Base-by-base conservation (phyloP, 2,797 vertebrate genomes). In the Lacerta agilis region DNA sequence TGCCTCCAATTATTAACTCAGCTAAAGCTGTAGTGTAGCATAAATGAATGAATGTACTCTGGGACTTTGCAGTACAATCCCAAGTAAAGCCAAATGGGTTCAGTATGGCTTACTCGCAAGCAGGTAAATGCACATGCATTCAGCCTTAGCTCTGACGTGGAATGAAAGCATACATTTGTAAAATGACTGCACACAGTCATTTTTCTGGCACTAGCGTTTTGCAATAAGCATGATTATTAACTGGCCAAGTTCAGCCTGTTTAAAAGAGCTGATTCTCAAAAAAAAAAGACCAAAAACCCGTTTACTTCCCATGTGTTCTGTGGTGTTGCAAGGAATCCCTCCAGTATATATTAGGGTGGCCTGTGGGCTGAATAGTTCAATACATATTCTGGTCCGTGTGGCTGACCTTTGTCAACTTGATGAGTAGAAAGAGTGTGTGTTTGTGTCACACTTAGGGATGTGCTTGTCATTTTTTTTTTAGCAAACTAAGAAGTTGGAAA, bases 331-430 rank as follows among this genome's bases (percentile, higher is more conserved):
- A 90, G 88, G 94, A 95, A 95, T 95, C 94, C 91, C 94, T 92
- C 75, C 95, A 95, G 94, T 95, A 92, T 96, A 95, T 97, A 95
- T 96, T 96, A 96, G 94, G 94, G 95, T 97, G 96, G 97, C 97
- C 96, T 95, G 96, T 97, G 97, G 95, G 95, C 90, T 76, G 92
- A 94, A 93, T 95, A 94, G 95, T 95, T 95, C 93, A 95, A 76
- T 90, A 94, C 79, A 58, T 95, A 96, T 93, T 97, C 96, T 95
- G 96, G 95, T 92, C 95, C 96, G 96, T 97, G 97, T 97, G 96
- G 94, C 92, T 98, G 98, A 98, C 98, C 97, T 98, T 98, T 98
- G 98, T 97, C 96, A 97, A 96, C 95, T 93, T 97, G 97, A 97
- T 97, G 3, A 69, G 76, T 77, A 36, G 96, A 96, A 23, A 61